These are phyloP conservation scores for Darevskia nairensis DNA, from an alignment of 2,797 vertebrate genomes.

Conservation along the genomic window DNA sequence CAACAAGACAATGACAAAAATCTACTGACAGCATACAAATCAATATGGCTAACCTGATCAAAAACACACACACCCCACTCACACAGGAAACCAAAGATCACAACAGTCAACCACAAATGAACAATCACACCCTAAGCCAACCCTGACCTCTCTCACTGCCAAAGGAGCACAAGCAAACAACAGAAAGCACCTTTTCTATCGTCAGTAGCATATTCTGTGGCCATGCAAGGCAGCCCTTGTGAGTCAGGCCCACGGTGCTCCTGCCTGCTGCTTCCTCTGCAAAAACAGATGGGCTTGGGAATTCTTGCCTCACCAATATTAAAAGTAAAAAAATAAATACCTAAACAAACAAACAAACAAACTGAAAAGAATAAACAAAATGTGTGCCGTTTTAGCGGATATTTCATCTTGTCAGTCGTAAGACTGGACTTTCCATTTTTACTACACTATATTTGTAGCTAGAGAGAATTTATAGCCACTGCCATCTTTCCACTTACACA, in stretches of 20 bases:
- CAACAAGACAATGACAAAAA: too few species aligned
- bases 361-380: not conserved
- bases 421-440: not conserved
- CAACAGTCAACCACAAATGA: too few species aligned
- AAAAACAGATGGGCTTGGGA: not conserved
- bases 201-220: not conserved
- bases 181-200: not conserved
- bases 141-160: too few species aligned
- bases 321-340: not conserved
- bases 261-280: not conserved
- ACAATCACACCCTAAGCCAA: too few species aligned
- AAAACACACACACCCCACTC: too few species aligned
- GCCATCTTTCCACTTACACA: not conserved
- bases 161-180: too few species aligned
- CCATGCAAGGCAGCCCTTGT: not conserved
- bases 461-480: not conserved
- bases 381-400: not conserved
- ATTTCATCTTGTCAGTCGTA: not conserved
- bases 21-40: too few species aligned
- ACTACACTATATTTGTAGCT: too few species aligned
- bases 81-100: too few species aligned
- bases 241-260: too few species aligned
- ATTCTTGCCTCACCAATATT: not conserved
- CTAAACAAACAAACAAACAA: not conserved
- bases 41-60: too few species aligned